Evolutionary conservation across 2,797 vertebrate species (phyloP), one percentile per base, ranked within the genome.

Genomic region (Mionectes olivaceus): DNA sequence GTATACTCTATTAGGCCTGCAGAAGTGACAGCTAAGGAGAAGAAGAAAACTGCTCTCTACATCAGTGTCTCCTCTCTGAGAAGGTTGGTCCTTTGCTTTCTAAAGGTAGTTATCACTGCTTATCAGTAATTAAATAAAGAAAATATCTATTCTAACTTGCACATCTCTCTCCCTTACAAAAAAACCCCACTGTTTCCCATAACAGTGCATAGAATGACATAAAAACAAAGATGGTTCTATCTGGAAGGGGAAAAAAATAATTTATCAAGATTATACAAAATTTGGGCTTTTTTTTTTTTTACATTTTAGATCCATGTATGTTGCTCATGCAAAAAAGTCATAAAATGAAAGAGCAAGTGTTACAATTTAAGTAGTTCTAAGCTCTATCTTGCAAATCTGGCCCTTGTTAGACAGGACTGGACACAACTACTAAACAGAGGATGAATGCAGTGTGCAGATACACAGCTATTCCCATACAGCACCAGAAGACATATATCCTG

Each of bases 401-500:
- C 5, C 43, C 8, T 3, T 79, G n/a, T 50, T 59, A 74, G 18
- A 46, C 25, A 65, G 32, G 11, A 52, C 18, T 28, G 32, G 28
- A 41, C 32, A 37, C 17, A 92, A 13, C 27, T 30, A 17, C 35
- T 41, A 65, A 21, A 28, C 21, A 69, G 30, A 28, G 24, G 27
- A 79, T 13, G 32, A 83, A 74, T 6, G 14, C 35, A 73, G n/a
- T 1, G 0, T 7, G 16, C 18, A 43, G 27, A n/a, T 30, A 69
- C 12, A 24, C 10, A 56, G 44, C 19, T 65, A 23, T 21, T 83
- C 43, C 17, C 19, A 43, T 13, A 23, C 23, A 68, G 56, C 13
- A 65, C 24, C 0, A 0, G 13, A 80, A 83, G 9, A 50, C 0
- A 1, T 52, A 13, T 4, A 44, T 32, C 6, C 49, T 16, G 3